Conservation (phyloP, 2,888 invertebrate genomes). For the Poecilobothrus nobilitatus region DNA sequence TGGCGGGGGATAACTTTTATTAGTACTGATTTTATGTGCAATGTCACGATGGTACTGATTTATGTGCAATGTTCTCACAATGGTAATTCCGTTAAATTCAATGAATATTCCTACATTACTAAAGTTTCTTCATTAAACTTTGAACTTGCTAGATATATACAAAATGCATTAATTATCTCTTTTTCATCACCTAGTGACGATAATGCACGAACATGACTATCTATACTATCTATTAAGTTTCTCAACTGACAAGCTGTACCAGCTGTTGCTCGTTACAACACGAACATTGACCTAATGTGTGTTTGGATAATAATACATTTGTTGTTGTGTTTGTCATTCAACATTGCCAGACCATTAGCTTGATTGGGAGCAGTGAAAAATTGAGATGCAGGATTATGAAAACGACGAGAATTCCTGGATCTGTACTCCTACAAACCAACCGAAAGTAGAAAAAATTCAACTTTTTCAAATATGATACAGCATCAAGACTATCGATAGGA, state of each 20-base stretch:
- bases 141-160: too few species aligned
- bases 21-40: background rate
- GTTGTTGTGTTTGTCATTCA: background rate
- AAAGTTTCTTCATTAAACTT: constrained; percentile 17
- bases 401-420: too few species aligned
- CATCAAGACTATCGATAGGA: too few species aligned
- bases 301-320: constrained; percentile 16
- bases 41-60: background rate
- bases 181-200: constrained; percentile 16
- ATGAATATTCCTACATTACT: constrained; percentile 19
- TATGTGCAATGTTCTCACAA: constrained; percentile 19
- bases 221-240: constrained; percentile 17
- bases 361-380: background rate
- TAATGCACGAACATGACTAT: constrained; percentile 18
- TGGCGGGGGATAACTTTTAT: background rate
- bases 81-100: constrained; percentile 18
- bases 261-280: constrained; percentile 12
- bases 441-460: too few species aligned
- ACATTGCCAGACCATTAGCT: background rate
- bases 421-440: too few species aligned
- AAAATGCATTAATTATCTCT: constrained; percentile 18
- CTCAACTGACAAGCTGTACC: constrained; percentile 16
- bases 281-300: constrained; percentile 16
- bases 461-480: too few species aligned
- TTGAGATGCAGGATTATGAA: too few species aligned